Evolutionary conservation across 2,888 invertebrate genomes (phyloP).

Genomic region (Empis stercorea): DNA sequence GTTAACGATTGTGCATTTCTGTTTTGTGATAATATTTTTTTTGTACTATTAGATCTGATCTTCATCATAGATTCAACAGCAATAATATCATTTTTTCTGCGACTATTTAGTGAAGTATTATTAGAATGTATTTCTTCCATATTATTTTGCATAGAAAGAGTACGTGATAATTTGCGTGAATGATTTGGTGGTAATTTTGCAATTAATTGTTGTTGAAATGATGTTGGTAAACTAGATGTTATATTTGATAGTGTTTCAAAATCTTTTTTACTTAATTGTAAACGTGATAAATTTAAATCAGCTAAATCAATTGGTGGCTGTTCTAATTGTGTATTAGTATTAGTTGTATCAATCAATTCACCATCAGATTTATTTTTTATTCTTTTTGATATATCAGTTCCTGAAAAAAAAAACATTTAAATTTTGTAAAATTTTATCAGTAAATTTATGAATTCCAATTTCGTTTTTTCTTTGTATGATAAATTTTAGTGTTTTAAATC

Average conservation of each 20-base stretch:
- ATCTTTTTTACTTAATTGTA: conserved; percentile 57
- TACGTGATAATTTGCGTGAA: conserved; percentile 51
- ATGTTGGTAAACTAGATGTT: conserved; percentile 56
- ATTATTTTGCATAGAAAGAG: conserved; percentile 38
- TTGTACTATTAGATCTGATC: too few species aligned
- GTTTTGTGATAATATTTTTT: too few species aligned
- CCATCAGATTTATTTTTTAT: conserved; percentile 4
- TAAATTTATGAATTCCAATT: too few species aligned
- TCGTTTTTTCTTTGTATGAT: too few species aligned
- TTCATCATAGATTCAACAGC: too few species aligned
- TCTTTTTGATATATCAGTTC: conserved; percentile 13
- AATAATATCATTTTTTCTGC: too few species aligned
- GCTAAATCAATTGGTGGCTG: conserved; percentile 40
- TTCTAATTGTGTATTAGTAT: conserved; percentile 4
- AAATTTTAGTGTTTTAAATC: too few species aligned
- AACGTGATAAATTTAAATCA: conserved; percentile 53
- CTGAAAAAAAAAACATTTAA: conserved; percentile 13
- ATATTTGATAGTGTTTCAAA: conserved; percentile 53
- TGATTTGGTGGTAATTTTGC: conserved; percentile 58
- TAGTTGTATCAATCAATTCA: background rate
- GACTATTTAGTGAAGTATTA: too few species aligned
- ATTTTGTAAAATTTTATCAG: too few species aligned
- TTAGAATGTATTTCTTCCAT: background rate
- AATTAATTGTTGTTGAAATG: conserved; percentile 56
- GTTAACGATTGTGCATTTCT: too few species aligned